These are phyloP conservation scores for Caenorhabditis afra DNA, from an alignment of 2,888 invertebrate species.

Conservation along the genomic window DNA sequence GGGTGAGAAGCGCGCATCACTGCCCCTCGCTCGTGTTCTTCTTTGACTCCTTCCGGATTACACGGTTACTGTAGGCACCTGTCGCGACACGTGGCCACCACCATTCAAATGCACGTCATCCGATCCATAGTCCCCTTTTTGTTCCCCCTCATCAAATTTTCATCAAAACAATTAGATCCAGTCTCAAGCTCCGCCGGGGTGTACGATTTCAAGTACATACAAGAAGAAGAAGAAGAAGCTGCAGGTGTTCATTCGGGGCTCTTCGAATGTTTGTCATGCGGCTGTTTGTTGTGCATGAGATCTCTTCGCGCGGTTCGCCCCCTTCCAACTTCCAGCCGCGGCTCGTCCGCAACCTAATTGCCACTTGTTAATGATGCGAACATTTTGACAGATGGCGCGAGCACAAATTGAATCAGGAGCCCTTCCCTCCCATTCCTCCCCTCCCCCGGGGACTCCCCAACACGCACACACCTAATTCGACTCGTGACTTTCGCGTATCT, in stretches of 20 bases:
- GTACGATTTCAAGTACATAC: conserved; percentile 54
- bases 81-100: background rate
- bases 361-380: conserved; percentile 60
- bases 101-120: conserved; percentile 13
- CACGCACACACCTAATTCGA: conserved; percentile 45
- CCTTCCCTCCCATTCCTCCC: conserved; percentile 21
- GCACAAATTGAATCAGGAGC: conserved; percentile 53
- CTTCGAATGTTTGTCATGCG: conserved; percentile 29
- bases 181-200: conserved; percentile 32
- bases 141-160: conserved; percentile 41
- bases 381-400: conserved; percentile 55
- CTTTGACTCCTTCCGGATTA: conserved; percentile 11
- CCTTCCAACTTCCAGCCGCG: background rate
- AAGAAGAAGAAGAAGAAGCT: conserved; percentile 27
- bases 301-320: conserved; percentile 9
- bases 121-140: conserved; percentile 15
- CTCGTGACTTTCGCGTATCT: conserved; percentile 18
- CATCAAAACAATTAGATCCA: conserved; percentile 53
- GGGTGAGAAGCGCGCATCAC: conserved; percentile 22
- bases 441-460: conserved; percentile 27
- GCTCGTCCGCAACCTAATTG: conserved; percentile 21
- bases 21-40: conserved; percentile 23
- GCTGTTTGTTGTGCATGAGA: conserved; percentile 44
- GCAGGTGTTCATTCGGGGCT: conserved; percentile 44
- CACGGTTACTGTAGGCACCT: conserved; percentile 8